Percentiles rank a stretch among this genome's conserved stretches.
Conservation (phyloP, 2,113 vertebrate genomes). For the Eclectus roratus region DNA sequence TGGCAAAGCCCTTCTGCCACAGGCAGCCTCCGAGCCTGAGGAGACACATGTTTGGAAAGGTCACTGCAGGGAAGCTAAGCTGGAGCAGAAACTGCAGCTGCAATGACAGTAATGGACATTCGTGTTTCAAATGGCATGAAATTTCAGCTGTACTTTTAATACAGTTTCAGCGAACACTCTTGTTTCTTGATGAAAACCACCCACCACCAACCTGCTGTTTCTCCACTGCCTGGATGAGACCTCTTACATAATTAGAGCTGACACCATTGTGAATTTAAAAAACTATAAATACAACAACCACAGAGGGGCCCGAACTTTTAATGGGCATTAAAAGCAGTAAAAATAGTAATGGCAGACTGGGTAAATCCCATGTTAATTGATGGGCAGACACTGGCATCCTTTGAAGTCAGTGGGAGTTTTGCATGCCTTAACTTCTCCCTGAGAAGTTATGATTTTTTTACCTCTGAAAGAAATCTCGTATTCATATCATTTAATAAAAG, state of each 20-base stretch:
- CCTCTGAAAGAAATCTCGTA: constrained; percentile 26
- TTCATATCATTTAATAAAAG: constrained; percentile 48
- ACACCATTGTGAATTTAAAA: not conserved
- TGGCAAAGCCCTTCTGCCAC: not conserved
- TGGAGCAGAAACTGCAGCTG: not conserved
- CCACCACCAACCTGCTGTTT: not conserved
- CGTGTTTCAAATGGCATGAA: not conserved
- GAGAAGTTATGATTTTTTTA: constrained; percentile 43
- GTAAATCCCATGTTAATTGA: not conserved
- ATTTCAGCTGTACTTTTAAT: not conserved
- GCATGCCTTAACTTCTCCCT: not conserved
- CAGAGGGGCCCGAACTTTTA: not conserved
- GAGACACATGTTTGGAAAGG: not conserved
- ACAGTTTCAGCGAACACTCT: not conserved
- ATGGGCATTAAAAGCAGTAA: not conserved
- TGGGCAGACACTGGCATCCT: not conserved
- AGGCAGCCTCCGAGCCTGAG: not conserved
- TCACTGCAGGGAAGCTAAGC: not conserved
- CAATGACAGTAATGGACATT: not conserved
- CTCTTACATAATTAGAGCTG: not conserved
- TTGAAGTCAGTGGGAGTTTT: not conserved
- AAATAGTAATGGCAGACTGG: not conserved
- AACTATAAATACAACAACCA: not conserved
- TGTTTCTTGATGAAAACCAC: not conserved
- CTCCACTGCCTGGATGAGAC: not conserved